A percentile compares a stretch with the other conserved stretches of the same genome.
Evolutionary conservation across 2,888 invertebrate genomes (phyloP).

Genomic region (Desoria tigrina): DNA sequence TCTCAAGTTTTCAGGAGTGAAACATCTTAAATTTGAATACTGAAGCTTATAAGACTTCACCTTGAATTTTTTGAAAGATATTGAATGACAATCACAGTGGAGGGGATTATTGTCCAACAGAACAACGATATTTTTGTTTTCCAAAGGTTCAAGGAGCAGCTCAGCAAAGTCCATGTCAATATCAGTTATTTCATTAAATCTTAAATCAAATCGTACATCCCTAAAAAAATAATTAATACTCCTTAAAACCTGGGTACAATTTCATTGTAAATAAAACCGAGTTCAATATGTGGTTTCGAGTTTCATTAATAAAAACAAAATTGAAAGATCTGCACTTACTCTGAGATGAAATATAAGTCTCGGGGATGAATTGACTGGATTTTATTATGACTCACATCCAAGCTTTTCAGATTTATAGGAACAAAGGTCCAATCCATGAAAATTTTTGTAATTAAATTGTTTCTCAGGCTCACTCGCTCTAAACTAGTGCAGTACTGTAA

Average conservation of each 20-base stretch:
- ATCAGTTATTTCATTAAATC: constrained; percentile 62
- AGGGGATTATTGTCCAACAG: constrained; percentile 65
- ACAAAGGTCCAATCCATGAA: constrained; percentile 66
- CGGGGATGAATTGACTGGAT: constrained; percentile 33
- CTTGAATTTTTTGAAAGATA: constrained; percentile 43
- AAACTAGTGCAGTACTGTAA: constrained; percentile 58
- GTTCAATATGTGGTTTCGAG: no score
- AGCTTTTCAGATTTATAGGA: constrained; percentile 58
- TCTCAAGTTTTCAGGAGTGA: constrained; percentile 47
- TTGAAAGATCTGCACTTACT: constrained; percentile 16
- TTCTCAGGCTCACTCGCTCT: constrained; percentile 65
- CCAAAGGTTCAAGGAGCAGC: constrained; percentile 30
- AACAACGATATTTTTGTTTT: constrained; percentile 56
- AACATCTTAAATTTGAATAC: constrained; percentile 60
- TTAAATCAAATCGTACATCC: constrained; percentile 63
- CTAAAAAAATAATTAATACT: no score
- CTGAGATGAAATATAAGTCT: constrained; percentile 29
- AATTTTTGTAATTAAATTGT: constrained; percentile 66
- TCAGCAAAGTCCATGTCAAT: constrained; percentile 42
- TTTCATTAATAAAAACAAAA: background rate
- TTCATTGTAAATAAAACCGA: no score
- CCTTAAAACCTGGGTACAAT: no score
- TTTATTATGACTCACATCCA: constrained; percentile 60
- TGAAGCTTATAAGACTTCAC: constrained; percentile 42
- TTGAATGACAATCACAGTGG: constrained; percentile 64